Percentiles rank a stretch among this genome's conserved stretches.
phyloP scores from a whole-genome alignment of 2,113 vertebrate species.

The Echinops telfairi region DNA sequence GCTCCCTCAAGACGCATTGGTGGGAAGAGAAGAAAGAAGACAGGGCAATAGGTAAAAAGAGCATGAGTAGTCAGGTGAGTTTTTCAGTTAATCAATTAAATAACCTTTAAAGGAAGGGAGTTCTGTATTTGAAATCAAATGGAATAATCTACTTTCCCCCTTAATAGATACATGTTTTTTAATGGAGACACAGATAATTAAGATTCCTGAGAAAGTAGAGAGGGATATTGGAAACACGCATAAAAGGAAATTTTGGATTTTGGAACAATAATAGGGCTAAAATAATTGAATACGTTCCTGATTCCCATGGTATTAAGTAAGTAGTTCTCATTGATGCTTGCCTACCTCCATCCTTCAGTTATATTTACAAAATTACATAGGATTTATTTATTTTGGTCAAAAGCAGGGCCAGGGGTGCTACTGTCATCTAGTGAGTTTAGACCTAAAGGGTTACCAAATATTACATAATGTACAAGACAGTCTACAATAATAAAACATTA shows the following conservation, averaged over 20 bases:
- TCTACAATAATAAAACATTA: neutral
- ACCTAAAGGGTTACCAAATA: neutral
- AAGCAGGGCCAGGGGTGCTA: neutral
- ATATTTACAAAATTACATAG: neutral
- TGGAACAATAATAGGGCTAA: neutral
- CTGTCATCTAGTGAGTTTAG: neutral
- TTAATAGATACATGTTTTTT: no score
- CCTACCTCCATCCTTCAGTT: accelerated
- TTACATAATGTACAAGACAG: neutral
- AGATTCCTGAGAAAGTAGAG: neutral
- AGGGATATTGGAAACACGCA: neutral
- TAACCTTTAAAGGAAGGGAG: neutral
- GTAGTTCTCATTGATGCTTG: neutral
- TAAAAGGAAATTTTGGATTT: neutral
- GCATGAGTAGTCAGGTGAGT: neutral
- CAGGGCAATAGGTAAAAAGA: neutral
- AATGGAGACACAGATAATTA: no score
- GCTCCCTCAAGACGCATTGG: neutral
- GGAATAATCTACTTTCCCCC: neutral
- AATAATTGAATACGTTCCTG: no score
- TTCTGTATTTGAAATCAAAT: neutral
- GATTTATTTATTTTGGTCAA: neutral
- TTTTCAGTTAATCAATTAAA: neutral
- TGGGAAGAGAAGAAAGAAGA: neutral
- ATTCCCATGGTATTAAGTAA: no score